These are phyloP conservation scores for Poliocrania exsul DNA, from an alignment of 2,797 vertebrate genomes.

Conservation along the genomic window DNA sequence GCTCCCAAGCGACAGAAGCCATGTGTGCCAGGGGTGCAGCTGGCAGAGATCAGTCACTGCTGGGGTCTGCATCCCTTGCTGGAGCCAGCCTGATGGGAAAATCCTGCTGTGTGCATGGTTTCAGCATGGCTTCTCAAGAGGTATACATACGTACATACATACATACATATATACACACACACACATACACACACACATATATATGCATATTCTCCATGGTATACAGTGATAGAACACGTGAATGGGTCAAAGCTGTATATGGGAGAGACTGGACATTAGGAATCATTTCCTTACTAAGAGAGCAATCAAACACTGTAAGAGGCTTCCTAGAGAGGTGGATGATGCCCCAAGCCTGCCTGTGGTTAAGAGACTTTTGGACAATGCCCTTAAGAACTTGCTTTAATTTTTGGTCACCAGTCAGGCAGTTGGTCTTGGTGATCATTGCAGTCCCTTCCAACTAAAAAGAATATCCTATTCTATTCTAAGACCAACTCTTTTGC, in stretches of 20 bases:
- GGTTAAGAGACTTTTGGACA: not conserved
- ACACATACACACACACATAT: too few species aligned
- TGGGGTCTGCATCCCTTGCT: fast-evolving
- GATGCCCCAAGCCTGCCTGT: not conserved
- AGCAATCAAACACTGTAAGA: not conserved
- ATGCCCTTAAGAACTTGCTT: not conserved
- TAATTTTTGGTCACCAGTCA: not conserved
- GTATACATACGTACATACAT: too few species aligned
- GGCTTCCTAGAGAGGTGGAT: not conserved
- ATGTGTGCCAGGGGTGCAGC: not conserved
- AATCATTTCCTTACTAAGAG: not conserved
- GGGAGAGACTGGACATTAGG: not conserved
- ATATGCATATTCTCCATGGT: not conserved
- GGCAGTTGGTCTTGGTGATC: not conserved
- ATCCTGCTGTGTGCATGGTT: not conserved
- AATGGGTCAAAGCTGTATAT: not conserved
- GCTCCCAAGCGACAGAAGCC: not conserved
- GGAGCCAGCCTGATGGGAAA: not conserved
- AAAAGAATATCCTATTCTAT: not conserved
- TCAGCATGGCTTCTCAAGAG: not conserved
- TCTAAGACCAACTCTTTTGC: not conserved
- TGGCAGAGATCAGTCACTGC: not conserved
- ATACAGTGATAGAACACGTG: not conserved
- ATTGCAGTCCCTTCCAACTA: not conserved
- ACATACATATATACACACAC: too few species aligned